Conservation (phyloP, 2,888 invertebrate genomes). For the Mantis religiosa region DNA sequence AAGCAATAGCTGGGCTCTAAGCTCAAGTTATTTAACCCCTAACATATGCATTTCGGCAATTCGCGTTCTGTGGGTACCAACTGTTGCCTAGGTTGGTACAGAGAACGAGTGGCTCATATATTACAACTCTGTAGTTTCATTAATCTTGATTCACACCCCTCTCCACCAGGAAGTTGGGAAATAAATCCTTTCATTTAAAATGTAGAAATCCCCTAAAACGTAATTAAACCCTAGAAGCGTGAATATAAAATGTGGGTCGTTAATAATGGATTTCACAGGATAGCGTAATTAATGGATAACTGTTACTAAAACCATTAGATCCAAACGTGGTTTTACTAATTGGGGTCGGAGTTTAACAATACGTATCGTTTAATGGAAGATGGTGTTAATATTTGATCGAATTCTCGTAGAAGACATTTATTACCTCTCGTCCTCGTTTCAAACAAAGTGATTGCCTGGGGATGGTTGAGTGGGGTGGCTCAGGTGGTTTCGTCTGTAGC, state of each 20-base stretch:
- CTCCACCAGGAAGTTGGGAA: neutral
- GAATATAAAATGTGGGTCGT: neutral
- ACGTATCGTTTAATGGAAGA: neutral
- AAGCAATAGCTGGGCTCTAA: too few species aligned
- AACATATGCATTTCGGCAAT: too few species aligned
- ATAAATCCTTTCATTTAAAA: neutral
- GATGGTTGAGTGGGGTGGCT: too few species aligned
- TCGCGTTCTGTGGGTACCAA: neutral
- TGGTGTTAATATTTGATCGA: neutral
- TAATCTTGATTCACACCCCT: neutral
- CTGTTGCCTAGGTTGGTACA: neutral
- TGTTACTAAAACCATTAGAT: neutral
- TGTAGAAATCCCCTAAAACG: neutral
- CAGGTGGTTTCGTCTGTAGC: too few species aligned
- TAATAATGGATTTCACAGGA: neutral
- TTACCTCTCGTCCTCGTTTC: too few species aligned
- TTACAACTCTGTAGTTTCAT: neutral
- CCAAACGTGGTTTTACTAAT: neutral
- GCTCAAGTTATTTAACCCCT: too few species aligned
- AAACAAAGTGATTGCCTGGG: too few species aligned
- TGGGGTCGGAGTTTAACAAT: neutral
- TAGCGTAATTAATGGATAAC: neutral
- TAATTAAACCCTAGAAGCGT: neutral
- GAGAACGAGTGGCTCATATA: neutral
- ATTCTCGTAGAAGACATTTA: neutral